Evolutionary conservation across 2,888 invertebrate genomes (phyloP), one percentile per base, ranked within the genome.

Genomic region (Dexiosoma caninum): DNA sequence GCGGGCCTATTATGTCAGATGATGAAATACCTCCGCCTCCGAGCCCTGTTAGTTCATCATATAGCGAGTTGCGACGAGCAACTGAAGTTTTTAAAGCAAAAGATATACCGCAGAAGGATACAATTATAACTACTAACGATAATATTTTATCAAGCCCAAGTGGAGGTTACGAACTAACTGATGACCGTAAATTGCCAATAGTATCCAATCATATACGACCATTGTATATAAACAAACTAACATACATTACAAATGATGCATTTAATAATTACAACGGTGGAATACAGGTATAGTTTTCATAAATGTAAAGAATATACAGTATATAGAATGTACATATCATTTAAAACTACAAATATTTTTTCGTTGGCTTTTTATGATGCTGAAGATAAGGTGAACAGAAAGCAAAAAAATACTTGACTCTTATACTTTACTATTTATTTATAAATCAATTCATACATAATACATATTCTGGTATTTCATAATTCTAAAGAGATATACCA

Each of bases 11-110:
- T 6, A 19, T 67, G 14, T 9, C 76, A 14, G 90, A 90, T 64
- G 95, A 95, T 83, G 95, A 95, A 85, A 91, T 94, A 82, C 92
- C 94, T 72, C 95, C 95, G 19, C 96, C 97, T 6, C 96, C 96
- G 8, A 96, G 96, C 80, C 97, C 97, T 2, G 97, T 97, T 0
- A 96, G 96, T 86, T 97, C 96, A 2, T 96, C 96, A 84, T 97
- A 97, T 86, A 96, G 96, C 86, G 97, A 97, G 90, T 91, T 97
- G 72, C 92, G 95, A 67, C 92, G 95, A 83, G 96, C 97, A 12
- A 95, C 95, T 21, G 93, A 95, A 85, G 92, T 93, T 70, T 91
- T 92, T 14, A 76, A 81, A 55, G 57, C 76, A n/a, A 72, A 67
- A 30, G 64, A 70, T 46, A 9, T 60, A 12, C 10, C 70, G 3